Conservation (phyloP, 2,888 invertebrate species). For the Anodontia alba region DNA sequence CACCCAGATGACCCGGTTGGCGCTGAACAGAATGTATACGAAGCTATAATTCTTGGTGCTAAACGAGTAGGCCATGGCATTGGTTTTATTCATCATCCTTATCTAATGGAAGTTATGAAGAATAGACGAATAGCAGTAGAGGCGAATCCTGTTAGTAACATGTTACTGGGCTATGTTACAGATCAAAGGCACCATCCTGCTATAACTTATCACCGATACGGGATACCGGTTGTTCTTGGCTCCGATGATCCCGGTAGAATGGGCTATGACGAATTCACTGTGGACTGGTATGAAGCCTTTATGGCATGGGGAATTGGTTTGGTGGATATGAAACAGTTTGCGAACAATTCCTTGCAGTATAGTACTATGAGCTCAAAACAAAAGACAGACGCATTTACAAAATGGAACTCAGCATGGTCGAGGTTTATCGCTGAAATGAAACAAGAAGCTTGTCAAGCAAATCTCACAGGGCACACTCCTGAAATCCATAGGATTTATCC, state of each 20-base stretch:
- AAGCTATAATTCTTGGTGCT: constrained; percentile 49
- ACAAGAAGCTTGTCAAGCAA: constrained; percentile 36
- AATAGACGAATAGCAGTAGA: constrained; percentile 51
- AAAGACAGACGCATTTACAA: constrained; percentile 31
- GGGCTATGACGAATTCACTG: constrained; percentile 57
- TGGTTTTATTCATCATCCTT: constrained; percentile 53
- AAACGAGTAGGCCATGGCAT: constrained; percentile 60
- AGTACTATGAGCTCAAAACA: constrained; percentile 44
- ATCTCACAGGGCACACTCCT: not conserved
- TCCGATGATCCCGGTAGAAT: constrained; percentile 54
- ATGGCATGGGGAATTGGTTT: constrained; percentile 56
- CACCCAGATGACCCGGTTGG: constrained; percentile 45
- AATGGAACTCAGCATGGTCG: constrained; percentile 42
- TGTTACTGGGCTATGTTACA: constrained; percentile 54
- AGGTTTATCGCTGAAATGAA: constrained; percentile 39
- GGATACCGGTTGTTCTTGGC: constrained; percentile 57
- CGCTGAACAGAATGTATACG: constrained; percentile 50
- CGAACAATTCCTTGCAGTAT: constrained; percentile 46
- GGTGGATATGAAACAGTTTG: constrained; percentile 47
- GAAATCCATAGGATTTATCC: constrained; percentile 37
- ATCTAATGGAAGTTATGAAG: constrained; percentile 50
- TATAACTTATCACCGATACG: constrained; percentile 51
- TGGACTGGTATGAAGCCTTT: constrained; percentile 62
- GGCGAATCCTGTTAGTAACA: constrained; percentile 56
- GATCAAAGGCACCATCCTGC: constrained; percentile 61